Evolutionary conservation across 2,113 vertebrate genomes (phyloP).

Genomic region (Toxostoma redivivum): DNA sequence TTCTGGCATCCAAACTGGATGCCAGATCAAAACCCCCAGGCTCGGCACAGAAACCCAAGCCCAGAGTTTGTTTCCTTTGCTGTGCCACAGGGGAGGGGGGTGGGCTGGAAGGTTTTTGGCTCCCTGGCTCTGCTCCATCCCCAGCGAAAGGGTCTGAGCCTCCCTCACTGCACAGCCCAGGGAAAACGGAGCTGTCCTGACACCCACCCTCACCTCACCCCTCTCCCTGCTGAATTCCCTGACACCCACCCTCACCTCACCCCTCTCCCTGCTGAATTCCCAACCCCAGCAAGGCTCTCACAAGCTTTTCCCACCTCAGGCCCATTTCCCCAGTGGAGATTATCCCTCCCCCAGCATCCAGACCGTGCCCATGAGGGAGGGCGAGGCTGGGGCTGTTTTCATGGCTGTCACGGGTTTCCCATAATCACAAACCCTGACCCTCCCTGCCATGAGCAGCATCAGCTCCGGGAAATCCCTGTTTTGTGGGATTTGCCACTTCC

Average conservation of each 20-base stretch:
- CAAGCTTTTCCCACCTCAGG: neutral
- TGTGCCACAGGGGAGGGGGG: neutral
- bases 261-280: neutral
- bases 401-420: neutral
- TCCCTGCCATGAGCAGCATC: neutral
- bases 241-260: neutral
- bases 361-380: neutral
- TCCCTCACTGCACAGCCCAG: neutral
- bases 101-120: neutral
- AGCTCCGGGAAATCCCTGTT: neutral
- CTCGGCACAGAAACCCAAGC: neutral
- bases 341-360: neutral
- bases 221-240: neutral
- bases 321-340: neutral
- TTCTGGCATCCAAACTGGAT: neutral
- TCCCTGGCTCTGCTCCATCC: neutral
- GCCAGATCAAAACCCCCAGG: neutral
- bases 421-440: neutral
- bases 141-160: neutral
- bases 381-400: neutral
- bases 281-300: neutral
- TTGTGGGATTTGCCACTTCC: neutral
- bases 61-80: neutral
- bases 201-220: neutral
- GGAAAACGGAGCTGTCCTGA: neutral